Conservation (phyloP, 2,888 invertebrate species). For the Meiosimyza platycephala region DNA sequence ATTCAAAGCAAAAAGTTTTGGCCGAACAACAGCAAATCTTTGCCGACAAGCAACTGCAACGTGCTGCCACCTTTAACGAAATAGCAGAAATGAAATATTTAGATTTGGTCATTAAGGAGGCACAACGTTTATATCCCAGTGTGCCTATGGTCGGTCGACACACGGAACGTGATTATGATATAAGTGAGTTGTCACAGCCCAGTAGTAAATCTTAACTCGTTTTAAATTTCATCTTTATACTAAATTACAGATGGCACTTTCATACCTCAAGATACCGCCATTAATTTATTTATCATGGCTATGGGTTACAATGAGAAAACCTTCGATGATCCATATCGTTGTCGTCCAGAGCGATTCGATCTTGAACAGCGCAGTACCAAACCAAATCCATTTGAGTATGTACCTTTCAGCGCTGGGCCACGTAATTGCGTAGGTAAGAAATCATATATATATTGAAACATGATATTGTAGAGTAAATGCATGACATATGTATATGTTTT, state of each 20-base stretch:
- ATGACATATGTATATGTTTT: slow-evolving; percentile 34
- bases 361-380: slow-evolving; percentile 56
- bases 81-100: slow-evolving; percentile 62
- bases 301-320: slow-evolving; percentile 58
- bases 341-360: slow-evolving; percentile 71
- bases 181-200: slow-evolving; percentile 52
- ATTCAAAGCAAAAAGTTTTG: slow-evolving; percentile 65
- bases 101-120: slow-evolving; percentile 62
- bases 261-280: slow-evolving; percentile 54
- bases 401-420: slow-evolving; percentile 75
- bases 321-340: slow-evolving; percentile 60
- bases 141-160: slow-evolving; percentile 59
- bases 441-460: not conserved
- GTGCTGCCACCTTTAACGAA: slow-evolving; percentile 58
- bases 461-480: not conserved
- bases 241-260: slow-evolving; percentile 57
- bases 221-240: slow-evolving; percentile 9
- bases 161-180: slow-evolving; percentile 54
- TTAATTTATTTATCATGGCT: slow-evolving; percentile 54
- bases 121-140: slow-evolving; percentile 61
- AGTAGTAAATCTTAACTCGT: not conserved
- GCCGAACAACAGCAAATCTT: slow-evolving; percentile 69
- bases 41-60: slow-evolving; percentile 53
- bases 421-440: slow-evolving; percentile 71
- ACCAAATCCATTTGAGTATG: slow-evolving; percentile 69